Evolutionary conservation across 2,113 vertebrate species (phyloP).

Genomic region (Corapipo altera): DNA sequence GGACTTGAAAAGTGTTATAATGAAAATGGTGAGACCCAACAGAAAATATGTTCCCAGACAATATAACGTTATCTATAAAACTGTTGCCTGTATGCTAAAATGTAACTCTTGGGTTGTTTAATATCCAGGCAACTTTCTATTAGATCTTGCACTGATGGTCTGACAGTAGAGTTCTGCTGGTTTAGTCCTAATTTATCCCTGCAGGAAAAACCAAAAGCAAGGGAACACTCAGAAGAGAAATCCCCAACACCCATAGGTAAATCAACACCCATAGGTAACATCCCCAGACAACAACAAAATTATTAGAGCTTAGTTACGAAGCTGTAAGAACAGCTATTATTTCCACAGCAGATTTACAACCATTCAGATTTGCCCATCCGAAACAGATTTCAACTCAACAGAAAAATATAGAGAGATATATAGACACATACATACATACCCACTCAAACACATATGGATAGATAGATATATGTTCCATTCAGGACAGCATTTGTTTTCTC

Average conservation of each 20-base stretch:
- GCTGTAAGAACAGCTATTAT: background rate
- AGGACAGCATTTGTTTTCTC: background rate
- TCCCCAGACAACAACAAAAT: background rate
- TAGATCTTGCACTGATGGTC: background rate
- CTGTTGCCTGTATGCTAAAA: background rate
- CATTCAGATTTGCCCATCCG: background rate
- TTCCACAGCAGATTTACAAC: background rate
- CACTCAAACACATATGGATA: background rate
- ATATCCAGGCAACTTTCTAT: background rate
- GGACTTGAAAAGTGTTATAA: background rate
- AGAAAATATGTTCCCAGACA: background rate
- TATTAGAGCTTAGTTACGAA: background rate
- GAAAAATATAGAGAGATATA: background rate
- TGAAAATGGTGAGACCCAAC: background rate
- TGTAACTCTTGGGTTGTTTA: background rate
- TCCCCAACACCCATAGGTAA: background rate
- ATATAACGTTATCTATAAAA: background rate
- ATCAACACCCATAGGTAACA: background rate
- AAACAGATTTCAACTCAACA: background rate
- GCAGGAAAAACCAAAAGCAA: background rate
- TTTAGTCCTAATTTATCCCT: background rate
- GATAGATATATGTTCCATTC: background rate
- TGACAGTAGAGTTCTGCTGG: background rate
- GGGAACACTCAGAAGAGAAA: background rate
- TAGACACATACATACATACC: background rate